Percentiles rank a stretch among this genome's conserved stretches.
These are phyloP conservation scores for Botrylloides violaceus DNA, from an alignment of 23 tunicate genomes.

Conservation along the genomic window DNA sequence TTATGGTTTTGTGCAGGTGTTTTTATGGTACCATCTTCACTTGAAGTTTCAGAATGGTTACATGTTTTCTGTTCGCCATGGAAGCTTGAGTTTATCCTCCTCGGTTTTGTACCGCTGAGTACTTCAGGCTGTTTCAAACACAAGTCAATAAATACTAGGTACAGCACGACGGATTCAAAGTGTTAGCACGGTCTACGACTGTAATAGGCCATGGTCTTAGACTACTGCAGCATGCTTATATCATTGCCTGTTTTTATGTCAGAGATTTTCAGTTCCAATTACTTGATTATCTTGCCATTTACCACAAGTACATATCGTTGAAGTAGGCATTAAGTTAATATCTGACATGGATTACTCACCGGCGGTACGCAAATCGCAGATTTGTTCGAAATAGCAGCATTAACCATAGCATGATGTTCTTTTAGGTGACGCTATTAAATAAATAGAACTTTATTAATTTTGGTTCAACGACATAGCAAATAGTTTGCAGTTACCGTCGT, in stretches of 20 bases:
- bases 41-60: slow-evolving; percentile 17
- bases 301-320: neutral
- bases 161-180: no score
- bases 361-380: neutral
- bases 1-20: slow-evolving; percentile 17
- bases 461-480: no score
- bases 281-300: no score
- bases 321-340: neutral
- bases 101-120: slow-evolving; percentile 18
- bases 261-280: no score
- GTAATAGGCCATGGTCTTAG: no score
- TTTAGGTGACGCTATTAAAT: neutral
- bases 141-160: no score
- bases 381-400: no score
- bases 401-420: no score
- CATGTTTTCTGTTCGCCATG: neutral
- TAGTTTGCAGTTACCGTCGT: neutral
- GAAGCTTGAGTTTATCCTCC: neutral
- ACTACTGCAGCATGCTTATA: no score
- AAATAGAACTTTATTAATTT: no score
- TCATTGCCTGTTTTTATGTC: no score
- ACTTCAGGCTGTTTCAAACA: slow-evolving; percentile 1
- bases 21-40: neutral
- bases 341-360: neutral
- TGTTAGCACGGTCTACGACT: no score